Percentiles rank a stretch among this genome's conserved stretches.
phyloP scores from a whole-genome alignment of 2,888 invertebrate species.

The Miltochrista miniata region DNA sequence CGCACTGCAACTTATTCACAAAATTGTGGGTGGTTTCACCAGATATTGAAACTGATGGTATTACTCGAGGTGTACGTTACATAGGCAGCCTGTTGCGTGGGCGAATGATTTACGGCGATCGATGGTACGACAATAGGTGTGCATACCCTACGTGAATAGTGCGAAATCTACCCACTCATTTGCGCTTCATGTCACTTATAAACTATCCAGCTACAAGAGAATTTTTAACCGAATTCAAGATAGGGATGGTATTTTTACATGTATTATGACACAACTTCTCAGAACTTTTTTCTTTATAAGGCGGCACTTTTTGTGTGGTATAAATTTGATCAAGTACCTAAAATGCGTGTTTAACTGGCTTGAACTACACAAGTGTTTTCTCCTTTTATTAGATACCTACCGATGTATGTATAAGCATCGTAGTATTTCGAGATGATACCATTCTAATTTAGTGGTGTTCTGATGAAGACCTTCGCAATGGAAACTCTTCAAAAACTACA shows the following conservation, averaged over 20 bases:
- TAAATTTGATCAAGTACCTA: background rate
- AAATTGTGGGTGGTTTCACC: background rate
- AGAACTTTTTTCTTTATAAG: too few species aligned
- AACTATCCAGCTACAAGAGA: constrained; percentile 11
- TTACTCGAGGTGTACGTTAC: constrained; percentile 17
- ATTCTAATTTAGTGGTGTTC: too few species aligned
- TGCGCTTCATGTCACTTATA: constrained; percentile 22
- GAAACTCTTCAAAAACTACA: too few species aligned
- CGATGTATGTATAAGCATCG: too few species aligned
- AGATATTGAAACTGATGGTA: constrained; percentile 24
- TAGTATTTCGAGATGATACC: too few species aligned
- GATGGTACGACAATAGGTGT: constrained; percentile 45
- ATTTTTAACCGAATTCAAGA: background rate
- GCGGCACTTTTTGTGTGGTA: background rate
- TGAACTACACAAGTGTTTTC: too few species aligned
- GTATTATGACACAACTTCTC: too few species aligned
- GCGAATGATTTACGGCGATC: constrained; percentile 65
- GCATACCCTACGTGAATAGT: constrained; percentile 20
- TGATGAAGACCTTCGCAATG: too few species aligned
- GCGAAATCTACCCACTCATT: constrained; percentile 32
- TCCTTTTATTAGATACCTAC: too few species aligned
- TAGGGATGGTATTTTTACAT: too few species aligned
- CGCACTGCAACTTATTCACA: too few species aligned
- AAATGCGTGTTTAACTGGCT: too few species aligned
- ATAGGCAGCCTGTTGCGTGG: constrained; percentile 59